Evolutionary conservation across 2,797 vertebrate genomes (phyloP).

Genomic region (Scarus forsteni): DNA sequence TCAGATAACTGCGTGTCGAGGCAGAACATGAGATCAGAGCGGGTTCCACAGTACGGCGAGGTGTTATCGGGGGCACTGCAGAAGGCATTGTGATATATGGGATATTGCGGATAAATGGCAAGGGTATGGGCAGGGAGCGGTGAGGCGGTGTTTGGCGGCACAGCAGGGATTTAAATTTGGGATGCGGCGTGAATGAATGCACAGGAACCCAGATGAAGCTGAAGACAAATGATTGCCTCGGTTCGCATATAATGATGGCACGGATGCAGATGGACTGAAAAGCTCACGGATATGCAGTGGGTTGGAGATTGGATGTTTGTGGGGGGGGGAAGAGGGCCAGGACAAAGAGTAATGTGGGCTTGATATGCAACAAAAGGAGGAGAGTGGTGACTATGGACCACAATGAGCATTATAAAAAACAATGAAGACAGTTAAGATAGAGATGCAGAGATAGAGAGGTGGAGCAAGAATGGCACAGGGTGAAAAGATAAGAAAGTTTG

Average conservation of each 20-base stretch:
- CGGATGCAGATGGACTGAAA: conserved; percentile 35
- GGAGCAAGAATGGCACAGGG: not conserved
- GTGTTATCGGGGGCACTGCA: conserved; percentile 1
- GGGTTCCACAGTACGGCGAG: not conserved
- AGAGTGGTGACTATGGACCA: not conserved
- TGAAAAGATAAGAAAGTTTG: conserved; percentile 11
- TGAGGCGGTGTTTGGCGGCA: not conserved
- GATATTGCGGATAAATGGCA: not conserved
- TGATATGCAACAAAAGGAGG: conserved; percentile 8
- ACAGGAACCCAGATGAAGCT: conserved; percentile 27
- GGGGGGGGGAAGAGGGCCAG: not conserved
- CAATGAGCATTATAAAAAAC: not conserved
- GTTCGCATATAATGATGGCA: conserved; percentile 39
- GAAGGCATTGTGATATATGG: conserved; percentile 10
- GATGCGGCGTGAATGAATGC: conserved; percentile 37
- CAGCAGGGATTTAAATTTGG: conserved; percentile 42
- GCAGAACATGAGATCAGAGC: conserved; percentile 12
- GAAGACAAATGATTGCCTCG: conserved; percentile 45
- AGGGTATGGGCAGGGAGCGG: not conserved
- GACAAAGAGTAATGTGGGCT: not conserved
- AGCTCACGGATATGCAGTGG: conserved; percentile 8
- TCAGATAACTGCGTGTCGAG: conserved; percentile 15
- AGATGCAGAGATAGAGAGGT: not conserved
- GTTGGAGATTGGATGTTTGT: conserved; percentile 4
- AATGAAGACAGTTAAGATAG: conserved; percentile 2